phyloP scores from a whole-genome alignment of 2,797 vertebrate species.

The Macropodus opercularis region DNA sequence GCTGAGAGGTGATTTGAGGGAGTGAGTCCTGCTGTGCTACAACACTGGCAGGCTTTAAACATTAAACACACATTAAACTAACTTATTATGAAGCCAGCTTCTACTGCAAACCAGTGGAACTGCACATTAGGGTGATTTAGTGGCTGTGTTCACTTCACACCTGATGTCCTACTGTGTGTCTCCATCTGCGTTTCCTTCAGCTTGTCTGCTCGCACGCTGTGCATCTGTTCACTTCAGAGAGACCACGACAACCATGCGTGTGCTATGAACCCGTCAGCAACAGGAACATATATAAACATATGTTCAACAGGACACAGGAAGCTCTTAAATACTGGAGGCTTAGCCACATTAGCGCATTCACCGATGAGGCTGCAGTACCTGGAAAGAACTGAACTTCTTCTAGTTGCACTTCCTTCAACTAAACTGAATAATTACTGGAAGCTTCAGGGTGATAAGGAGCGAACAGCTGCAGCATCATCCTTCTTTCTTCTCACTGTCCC shows the following conservation, averaged over 20 bases:
- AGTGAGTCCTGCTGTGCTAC: neutral
- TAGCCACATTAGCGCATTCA: too few relatives aligned
- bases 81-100: too few relatives aligned
- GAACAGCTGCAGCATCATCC: constrained; percentile 27
- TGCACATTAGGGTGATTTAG: neutral
- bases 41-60: too few relatives aligned
- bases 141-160: neutral
- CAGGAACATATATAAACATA: too few relatives aligned
- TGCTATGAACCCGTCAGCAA: constrained; percentile 15
- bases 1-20: neutral
- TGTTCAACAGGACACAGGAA: constrained; percentile 1
- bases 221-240: constrained; percentile 50
- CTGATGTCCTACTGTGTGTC: neutral
- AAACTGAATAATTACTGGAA: constrained; percentile 21
- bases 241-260: neutral
- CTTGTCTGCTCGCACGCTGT: constrained; percentile 29
- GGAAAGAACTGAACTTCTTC: too few relatives aligned
- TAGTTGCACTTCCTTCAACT: constrained; percentile 16
- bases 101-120: too few relatives aligned
- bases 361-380: too few relatives aligned
- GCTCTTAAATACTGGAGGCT: too few relatives aligned
- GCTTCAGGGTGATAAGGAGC: constrained; percentile 41
- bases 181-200: constrained; percentile 31
- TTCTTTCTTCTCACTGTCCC: constrained; percentile 5
- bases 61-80: too few relatives aligned